Evolutionary conservation across 2,113 vertebrate genomes (phyloP).

Genomic region (Dicrurus megarhynchus): DNA sequence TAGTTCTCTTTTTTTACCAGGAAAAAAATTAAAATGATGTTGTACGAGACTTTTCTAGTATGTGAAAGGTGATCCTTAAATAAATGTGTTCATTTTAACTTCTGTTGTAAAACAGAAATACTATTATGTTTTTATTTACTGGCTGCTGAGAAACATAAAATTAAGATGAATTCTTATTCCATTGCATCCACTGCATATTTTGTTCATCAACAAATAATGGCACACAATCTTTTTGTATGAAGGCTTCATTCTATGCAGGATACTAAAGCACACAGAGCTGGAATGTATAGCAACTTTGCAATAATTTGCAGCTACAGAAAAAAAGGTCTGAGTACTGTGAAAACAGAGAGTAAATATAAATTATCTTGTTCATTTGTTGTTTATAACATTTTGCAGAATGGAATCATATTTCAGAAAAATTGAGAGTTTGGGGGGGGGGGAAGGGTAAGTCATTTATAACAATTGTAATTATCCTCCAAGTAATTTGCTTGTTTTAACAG

Average conservation of each 20-base stretch:
- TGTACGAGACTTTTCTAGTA: neutral
- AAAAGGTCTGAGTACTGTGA: neutral
- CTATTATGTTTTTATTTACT: conserved; percentile 18
- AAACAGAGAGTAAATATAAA: neutral
- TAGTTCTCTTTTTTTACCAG: neutral
- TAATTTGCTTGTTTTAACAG: neutral
- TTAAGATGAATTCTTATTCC: neutral
- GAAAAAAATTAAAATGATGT: neutral
- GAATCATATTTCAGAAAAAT: neutral
- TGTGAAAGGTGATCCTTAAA: neutral
- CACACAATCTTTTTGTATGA: neutral
- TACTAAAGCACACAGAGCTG: neutral
- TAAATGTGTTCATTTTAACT: conserved; percentile 1
- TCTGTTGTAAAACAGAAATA: neutral
- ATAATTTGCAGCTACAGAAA: neutral
- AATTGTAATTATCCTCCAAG: neutral
- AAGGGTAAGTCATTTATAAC: accelerated
- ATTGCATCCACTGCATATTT: neutral
- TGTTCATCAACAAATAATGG: neutral
- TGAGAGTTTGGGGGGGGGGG: neutral
- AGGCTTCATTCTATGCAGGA: neutral
- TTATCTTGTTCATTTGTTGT: neutral
- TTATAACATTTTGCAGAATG: neutral
- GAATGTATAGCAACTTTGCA: neutral
- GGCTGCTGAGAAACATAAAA: neutral